Base-by-base conservation (phyloP, 2,113 vertebrate species). In the Albula goreensis region DNA sequence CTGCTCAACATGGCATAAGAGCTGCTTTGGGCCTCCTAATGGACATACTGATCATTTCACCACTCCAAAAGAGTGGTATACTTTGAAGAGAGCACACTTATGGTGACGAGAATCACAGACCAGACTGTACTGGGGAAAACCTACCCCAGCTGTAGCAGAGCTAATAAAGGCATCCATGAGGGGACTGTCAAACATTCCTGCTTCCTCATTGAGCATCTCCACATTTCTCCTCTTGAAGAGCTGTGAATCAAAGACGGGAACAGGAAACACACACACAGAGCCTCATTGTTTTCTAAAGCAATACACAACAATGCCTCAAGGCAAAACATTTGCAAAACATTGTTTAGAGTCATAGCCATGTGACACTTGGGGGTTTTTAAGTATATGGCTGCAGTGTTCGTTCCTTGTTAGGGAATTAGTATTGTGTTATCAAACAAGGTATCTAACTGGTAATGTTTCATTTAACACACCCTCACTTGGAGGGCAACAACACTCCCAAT, bases 201-300 rank as follows among this genome's bases (percentile, higher is more conserved):
- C 94, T 86, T 99, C 98, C 90, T 99, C 98, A 90, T 94, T 96
- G 85, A 98, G 95, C 88, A 98, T 0, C 81, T 99, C 98, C 90
- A 99, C 98, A 19, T 99, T 99, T 94, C 98, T 97, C 85, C 98
- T 95, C 91, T 99, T 99, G 92, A 99, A 99, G 89, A 99, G 97
- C 98, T 99, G 92, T 0, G 86, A 63, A 91, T 83, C 49, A 88
- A 84, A 66, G 11, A 83, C 51, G 25, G 51, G 11, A 11, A 2
- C 51, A 83, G 41, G 70, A 12, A 57, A 78, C 13, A 41, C 81
- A 66, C 17, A 50, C n/a, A 60, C 0, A 15, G 8, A 50, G 60
- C 8, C n/a, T 4, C 19, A 25, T 74, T 3, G 10, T 74, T 31
- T 10, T 2, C n/a, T 9, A 0, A 56, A 56, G 53, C 53, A 0